Evolutionary conservation across 1,140 invertebrate genomes (phyloP).

Genomic region (Drosophila orosa): DNA sequence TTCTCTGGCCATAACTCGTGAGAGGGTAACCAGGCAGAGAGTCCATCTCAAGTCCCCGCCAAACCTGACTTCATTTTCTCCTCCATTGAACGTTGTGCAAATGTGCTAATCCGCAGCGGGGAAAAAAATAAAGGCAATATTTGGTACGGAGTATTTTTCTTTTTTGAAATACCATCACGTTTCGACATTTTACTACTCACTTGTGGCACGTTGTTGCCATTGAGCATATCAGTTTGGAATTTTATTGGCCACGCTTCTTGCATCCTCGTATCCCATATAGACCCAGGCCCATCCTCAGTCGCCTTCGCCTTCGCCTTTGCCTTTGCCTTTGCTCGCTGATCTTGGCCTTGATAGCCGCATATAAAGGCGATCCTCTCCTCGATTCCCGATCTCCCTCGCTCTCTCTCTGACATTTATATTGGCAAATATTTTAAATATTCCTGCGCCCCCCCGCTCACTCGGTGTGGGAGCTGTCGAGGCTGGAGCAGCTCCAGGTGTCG

Average conservation of each 20-base stretch:
- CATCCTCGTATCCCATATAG: constrained; percentile 43
- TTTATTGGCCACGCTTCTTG: constrained; percentile 80
- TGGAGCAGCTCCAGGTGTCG: constrained; percentile 44
- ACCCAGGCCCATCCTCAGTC: neutral
- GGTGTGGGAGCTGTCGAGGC: constrained; percentile 46
- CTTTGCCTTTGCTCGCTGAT: constrained; percentile 62
- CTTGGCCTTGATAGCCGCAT: constrained; percentile 78
- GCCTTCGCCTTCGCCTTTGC: constrained; percentile 22
- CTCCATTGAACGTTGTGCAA: constrained; percentile 63
- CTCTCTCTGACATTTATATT: constrained; percentile 73
- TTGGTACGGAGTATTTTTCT: constrained; percentile 40
- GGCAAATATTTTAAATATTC: constrained; percentile 79
- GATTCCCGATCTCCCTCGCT: constrained; percentile 2
- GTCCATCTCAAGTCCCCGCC: constrained; percentile 2
- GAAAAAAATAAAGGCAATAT: constrained; percentile 40
- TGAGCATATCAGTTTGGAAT: constrained; percentile 81
- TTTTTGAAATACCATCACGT: constrained; percentile 81
- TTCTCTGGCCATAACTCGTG: constrained; percentile 38
- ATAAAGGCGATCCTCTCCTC: constrained; percentile 53
- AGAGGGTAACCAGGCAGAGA: constrained; percentile 22
- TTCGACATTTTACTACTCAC: constrained; percentile 82
- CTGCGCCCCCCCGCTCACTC: neutral
- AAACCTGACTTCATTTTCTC: constrained; percentile 20
- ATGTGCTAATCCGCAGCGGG: constrained; percentile 39
- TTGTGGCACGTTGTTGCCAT: constrained; percentile 81